Evolutionary conservation across 2,888 invertebrate species (phyloP).

Genomic region (Hesperia comma): DNA sequence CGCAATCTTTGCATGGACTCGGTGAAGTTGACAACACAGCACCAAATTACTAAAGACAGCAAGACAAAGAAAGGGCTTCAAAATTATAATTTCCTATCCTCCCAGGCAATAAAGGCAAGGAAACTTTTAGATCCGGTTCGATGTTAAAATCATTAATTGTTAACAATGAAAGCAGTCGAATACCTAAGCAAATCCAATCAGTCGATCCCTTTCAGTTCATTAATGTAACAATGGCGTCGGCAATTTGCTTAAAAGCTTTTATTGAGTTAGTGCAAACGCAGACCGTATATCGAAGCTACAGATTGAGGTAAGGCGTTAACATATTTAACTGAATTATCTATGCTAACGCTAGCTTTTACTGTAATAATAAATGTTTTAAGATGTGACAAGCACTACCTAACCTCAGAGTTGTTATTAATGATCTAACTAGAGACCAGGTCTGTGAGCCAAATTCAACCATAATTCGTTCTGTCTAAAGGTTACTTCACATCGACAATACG

Average conservation of each 20-base stretch:
- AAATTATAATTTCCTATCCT: background rate
- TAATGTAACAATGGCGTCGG: slow-evolving; percentile 32
- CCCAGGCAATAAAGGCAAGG: background rate
- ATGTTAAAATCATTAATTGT: slow-evolving; percentile 21
- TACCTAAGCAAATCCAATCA: slow-evolving; percentile 33
- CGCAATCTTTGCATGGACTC: background rate
- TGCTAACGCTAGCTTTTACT: background rate
- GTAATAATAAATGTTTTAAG: too few relatives aligned
- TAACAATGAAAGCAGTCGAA: slow-evolving; percentile 24
- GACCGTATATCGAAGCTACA: background rate
- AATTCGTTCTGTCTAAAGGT: too few relatives aligned
- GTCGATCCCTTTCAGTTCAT: slow-evolving; percentile 33
- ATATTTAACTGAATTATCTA: background rate
- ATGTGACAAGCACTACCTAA: too few relatives aligned
- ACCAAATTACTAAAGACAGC: background rate
- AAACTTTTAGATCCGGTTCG: background rate
- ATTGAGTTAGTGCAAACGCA: slow-evolving; percentile 30
- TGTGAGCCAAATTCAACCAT: too few relatives aligned
- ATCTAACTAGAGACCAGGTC: too few relatives aligned
- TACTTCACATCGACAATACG: too few relatives aligned
- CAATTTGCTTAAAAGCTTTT: slow-evolving; percentile 35
- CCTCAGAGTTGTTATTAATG: too few relatives aligned
- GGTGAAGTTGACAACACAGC: background rate
- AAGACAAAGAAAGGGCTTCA: background rate
- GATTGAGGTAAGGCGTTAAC: slow-evolving; percentile 2